phyloP scores from a whole-genome alignment of 2,888 invertebrate genomes.

The Charanyca ferruginea region DNA sequence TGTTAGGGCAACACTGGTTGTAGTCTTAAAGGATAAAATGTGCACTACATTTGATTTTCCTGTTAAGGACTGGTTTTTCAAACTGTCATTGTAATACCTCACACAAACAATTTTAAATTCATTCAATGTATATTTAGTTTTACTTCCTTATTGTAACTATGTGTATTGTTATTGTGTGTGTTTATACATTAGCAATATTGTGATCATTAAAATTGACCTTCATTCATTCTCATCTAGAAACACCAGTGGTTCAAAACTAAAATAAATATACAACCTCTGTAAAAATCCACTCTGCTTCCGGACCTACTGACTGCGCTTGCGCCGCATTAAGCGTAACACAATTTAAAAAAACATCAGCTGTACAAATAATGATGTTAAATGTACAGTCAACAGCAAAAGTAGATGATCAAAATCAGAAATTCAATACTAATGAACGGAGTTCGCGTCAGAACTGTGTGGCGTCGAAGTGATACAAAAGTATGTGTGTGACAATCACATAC shows the following conservation, averaged over 20 bases:
- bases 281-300: not conserved
- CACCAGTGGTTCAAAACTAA: not conserved
- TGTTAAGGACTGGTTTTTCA: constrained; percentile 5
- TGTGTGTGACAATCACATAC: no score
- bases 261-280: no score
- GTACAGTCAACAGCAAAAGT: no score
- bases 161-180: not conserved
- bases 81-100: not conserved
- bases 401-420: no score
- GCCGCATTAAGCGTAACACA: not conserved
- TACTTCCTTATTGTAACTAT: constrained; percentile 15
- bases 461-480: no score
- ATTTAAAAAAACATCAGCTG: not conserved
- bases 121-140: constrained; percentile 15
- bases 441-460: no score
- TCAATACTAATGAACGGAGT: no score
- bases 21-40: constrained; percentile 1
- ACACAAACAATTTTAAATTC: not conserved
- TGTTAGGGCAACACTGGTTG: no score
- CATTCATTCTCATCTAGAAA: not conserved
- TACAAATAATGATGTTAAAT: not conserved
- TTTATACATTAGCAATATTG: not conserved
- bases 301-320: not conserved
- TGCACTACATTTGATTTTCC: constrained; percentile 20
- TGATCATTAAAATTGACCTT: not conserved